Base-by-base conservation (phyloP, 2,113 vertebrate species). In the Myrmecophaga tridactyla region DNA sequence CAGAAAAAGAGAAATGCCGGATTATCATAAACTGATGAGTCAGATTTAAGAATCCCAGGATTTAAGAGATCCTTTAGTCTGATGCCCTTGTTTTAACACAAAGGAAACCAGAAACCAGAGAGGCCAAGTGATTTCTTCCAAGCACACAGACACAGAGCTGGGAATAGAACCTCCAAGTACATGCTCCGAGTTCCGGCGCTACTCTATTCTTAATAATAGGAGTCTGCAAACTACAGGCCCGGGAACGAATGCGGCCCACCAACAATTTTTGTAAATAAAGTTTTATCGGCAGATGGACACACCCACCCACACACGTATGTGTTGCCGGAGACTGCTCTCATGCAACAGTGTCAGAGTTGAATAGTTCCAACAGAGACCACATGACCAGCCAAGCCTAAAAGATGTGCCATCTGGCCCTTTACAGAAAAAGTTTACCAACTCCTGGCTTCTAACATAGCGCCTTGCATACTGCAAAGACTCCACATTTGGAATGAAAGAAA, bases 401-500 rank as follows among this genome's bases (percentile, higher is more conserved):
- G 53, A 92, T 70, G 92, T 77, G 76, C 70, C 48, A 43, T 73
- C 43, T 53, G 43, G 72, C 92, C 56, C 67, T 94, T 82, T 21
- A 73, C 25, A 92, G 91, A 75, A 76, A 84, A 94, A 90, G 65
- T 70, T 72, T 46, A 15, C 92, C 1, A 1, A 75, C 31, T 89
- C 62, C 83, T 73, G 4, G 63, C 69, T 69, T 51, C 67, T 41
- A 90, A 97, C 51, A 5, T 90, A 95, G n/a, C 97, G n/a, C 20
- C 80, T 96, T 96, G 53, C 91, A 88, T 63, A 87, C 96, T 78
- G 78, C 91, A 96, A 96, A 94, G 41, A 86, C 14, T 94, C 48
- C 80, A 93, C 21, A 62, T 83, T 89, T 20, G 73, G 27, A 41
- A 60, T 36, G 60, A 89, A 94, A 92, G 81, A 86, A 90, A 96